A percentile compares a stretch with the other conserved stretches of the same genome.
Evolutionary conservation across 2,797 vertebrate species (phyloP).

Genomic region (Tympanoctomys barrerae): DNA sequence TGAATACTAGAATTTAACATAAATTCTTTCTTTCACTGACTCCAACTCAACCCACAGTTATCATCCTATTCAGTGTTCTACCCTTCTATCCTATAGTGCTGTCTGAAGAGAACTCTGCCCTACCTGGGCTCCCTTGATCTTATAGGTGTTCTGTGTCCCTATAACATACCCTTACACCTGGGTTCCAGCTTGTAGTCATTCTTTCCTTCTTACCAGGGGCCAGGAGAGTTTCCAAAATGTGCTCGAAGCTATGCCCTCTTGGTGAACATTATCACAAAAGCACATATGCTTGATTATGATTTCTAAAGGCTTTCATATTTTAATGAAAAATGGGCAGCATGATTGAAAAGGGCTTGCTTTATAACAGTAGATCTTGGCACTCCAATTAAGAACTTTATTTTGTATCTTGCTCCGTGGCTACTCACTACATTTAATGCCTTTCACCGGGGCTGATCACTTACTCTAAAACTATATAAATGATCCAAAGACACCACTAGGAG

Average conservation of each 20-base stretch:
- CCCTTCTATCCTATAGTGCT: neutral
- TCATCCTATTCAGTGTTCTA: neutral
- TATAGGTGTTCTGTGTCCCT: neutral
- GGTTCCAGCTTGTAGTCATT: neutral
- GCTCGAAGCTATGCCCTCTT: neutral
- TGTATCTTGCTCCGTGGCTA: neutral
- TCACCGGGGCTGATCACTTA: neutral
- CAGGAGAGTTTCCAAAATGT: neutral
- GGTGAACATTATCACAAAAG: neutral
- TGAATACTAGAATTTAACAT: neutral
- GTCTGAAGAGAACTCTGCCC: neutral
- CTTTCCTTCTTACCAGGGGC: neutral
- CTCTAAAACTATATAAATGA: neutral
- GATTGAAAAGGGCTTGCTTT: slow-evolving; percentile 2
- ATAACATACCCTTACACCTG: neutral
- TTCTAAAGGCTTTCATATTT: neutral
- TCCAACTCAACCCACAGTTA: neutral
- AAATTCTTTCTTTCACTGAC: neutral
- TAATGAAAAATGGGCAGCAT: neutral
- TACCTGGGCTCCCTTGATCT: neutral
- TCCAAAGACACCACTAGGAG: neutral
- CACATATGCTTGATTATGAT: neutral
- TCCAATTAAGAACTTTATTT: neutral
- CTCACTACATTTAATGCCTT: neutral
- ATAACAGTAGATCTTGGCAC: neutral